phyloP scores from a whole-genome alignment of 2,113 vertebrate species.

The Rhinopomastus cyanomelas region DNA sequence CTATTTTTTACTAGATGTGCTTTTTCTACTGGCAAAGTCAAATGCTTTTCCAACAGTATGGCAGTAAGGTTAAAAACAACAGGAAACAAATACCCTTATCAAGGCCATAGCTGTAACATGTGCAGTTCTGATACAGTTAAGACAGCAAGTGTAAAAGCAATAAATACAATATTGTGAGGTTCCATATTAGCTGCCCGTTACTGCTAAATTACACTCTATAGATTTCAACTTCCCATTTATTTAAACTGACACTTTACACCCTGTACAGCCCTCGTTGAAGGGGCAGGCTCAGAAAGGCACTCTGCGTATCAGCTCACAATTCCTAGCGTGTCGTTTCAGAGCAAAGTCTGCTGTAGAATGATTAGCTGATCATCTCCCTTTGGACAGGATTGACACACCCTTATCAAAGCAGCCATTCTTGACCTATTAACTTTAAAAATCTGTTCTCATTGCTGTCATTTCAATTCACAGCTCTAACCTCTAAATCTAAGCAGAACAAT shows the following conservation, averaged over 20 bases:
- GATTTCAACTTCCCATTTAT: neutral
- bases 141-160: slow-evolving; percentile 28
- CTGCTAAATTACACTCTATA: neutral
- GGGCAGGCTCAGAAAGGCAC: slow-evolving; percentile 55
- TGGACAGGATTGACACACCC: neutral
- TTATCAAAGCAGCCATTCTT: slow-evolving; percentile 6
- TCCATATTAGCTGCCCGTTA: slow-evolving; percentile 29
- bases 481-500: slow-evolving; percentile 14
- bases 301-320: neutral
- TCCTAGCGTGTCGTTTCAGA: neutral
- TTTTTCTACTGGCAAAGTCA: slow-evolving; percentile 30
- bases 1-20: slow-evolving; percentile 1
- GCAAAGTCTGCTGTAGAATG: slow-evolving; percentile 3
- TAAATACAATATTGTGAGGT: slow-evolving; percentile 44
- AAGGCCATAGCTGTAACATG: neutral
- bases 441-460: neutral
- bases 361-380: neutral
- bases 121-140: slow-evolving; percentile 2
- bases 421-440: slow-evolving; percentile 1
- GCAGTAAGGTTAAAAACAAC: neutral
- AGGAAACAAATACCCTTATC: neutral
- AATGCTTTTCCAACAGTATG: slow-evolving; percentile 34
- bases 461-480: slow-evolving; percentile 11
- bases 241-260: neutral
- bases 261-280: neutral